These are phyloP conservation scores for Trigoniulus corallinus DNA, from an alignment of 1,140 invertebrate genomes.

Conservation along the genomic window DNA sequence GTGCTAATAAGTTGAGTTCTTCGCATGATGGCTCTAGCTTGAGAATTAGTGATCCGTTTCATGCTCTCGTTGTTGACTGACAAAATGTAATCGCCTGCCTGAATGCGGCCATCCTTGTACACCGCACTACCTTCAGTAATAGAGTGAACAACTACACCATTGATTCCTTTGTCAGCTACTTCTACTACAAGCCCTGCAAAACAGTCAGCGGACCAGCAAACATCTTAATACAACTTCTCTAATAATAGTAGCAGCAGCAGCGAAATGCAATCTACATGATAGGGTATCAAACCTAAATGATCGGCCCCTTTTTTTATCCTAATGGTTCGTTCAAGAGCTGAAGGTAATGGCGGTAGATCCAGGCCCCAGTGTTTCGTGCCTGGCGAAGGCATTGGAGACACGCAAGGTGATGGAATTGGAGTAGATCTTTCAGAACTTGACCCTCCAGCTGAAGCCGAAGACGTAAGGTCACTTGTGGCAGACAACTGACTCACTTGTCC, in stretches of 20 bases:
- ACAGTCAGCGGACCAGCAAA: too few species aligned
- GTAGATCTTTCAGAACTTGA: constrained; percentile 13
- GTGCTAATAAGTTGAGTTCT: constrained; percentile 37
- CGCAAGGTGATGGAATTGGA: constrained; percentile 7
- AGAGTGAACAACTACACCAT: constrained; percentile 42
- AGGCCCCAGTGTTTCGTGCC: constrained; percentile 18
- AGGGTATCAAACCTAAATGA: constrained; percentile 33
- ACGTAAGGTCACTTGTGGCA: constrained; percentile 15
- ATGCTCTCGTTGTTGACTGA: constrained; percentile 46
- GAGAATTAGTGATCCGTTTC: constrained; percentile 38
- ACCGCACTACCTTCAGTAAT: constrained; percentile 36
- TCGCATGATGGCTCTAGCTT: constrained; percentile 42
- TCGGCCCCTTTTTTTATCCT: constrained; percentile 38
- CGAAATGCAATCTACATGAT: neutral
- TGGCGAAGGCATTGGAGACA: constrained; percentile 9
- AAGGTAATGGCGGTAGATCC: constrained; percentile 32
- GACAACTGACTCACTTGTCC: too few species aligned
- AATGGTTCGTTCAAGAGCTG: constrained; percentile 37
- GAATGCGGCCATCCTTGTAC: constrained; percentile 37
- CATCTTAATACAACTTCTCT: too few species aligned
- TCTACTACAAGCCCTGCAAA: constrained; percentile 36
- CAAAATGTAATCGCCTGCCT: constrained; percentile 31
- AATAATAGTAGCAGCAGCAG: too few species aligned
- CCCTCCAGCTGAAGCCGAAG: constrained; percentile 2
- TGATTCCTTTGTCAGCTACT: constrained; percentile 39